Percentiles rank a stretch among this genome's conserved stretches.
phyloP scores from a whole-genome alignment of 2,888 invertebrate genomes.

The Tuta absoluta region DNA sequence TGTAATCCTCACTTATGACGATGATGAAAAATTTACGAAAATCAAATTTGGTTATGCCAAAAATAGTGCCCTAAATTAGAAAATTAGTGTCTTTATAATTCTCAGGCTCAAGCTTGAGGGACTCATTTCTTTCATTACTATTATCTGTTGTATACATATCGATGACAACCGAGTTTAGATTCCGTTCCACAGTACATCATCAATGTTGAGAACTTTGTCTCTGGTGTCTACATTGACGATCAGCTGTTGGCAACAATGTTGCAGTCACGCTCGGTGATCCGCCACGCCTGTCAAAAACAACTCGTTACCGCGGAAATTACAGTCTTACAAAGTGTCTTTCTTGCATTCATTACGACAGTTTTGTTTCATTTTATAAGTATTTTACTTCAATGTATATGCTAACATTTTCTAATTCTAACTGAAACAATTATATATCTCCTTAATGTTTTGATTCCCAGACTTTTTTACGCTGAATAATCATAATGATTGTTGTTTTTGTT shows the following conservation, averaged over 20 bases:
- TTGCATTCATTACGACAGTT: slow-evolving; percentile 1
- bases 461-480: neutral
- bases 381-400: neutral
- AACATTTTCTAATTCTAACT: neutral
- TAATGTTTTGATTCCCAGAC: neutral
- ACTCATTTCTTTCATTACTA: too few species aligned
- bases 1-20: too few species aligned
- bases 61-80: too few species aligned
- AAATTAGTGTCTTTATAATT: too few species aligned
- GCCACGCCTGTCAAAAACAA: slow-evolving; percentile 38
- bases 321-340: slow-evolving; percentile 14
- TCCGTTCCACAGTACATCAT: too few species aligned
- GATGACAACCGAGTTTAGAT: too few species aligned
- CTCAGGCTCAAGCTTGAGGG: too few species aligned
- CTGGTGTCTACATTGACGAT: slow-evolving; percentile 36
- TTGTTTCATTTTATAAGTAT: neutral
- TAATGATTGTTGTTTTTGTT: neutral
- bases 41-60: too few species aligned
- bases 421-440: neutral
- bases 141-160: too few species aligned
- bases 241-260: slow-evolving; percentile 47
- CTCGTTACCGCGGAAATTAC: slow-evolving; percentile 10
- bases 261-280: slow-evolving; percentile 50
- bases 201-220: neutral
- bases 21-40: too few species aligned